phyloP scores from a whole-genome alignment of 2,113 vertebrate species.

The Arothron firmamentum region DNA sequence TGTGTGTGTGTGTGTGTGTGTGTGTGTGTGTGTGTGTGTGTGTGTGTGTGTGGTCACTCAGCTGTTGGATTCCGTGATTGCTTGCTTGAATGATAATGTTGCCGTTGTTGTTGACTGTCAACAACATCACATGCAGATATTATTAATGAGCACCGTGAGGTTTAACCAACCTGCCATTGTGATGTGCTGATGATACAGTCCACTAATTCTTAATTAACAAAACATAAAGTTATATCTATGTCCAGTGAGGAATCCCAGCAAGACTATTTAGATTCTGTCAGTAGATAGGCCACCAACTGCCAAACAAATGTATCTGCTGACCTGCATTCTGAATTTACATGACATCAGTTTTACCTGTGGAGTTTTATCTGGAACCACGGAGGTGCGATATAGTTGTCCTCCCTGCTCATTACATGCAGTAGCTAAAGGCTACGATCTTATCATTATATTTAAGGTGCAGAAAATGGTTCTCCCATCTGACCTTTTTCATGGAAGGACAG shows the following conservation, averaged over 20 bases:
- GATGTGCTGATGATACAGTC: constrained; percentile 37
- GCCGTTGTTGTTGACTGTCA: constrained; percentile 30
- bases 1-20: constrained; percentile 17
- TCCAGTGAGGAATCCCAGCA: neutral
- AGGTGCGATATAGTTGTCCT: no score
- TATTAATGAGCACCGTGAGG: constrained; percentile 23
- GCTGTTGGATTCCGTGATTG: constrained; percentile 25
- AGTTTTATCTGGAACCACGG: no score
- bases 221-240: constrained; percentile 18
- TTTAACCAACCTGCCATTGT: constrained; percentile 15
- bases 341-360: no score
- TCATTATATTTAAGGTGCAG: constrained; percentile 57
- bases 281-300: neutral
- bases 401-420: constrained; percentile 51
- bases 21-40: constrained; percentile 14
- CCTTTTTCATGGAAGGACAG: no score
- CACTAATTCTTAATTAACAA: constrained; percentile 45
- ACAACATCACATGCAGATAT: constrained; percentile 21
- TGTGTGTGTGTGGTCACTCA: constrained; percentile 14
- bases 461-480: constrained; percentile 17
- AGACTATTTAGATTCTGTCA: constrained; percentile 13
- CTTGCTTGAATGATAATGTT: constrained; percentile 30
- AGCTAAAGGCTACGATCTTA: constrained; percentile 47
- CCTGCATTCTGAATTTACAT: no score
- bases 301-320: no score